phyloP scores from a whole-genome alignment of 2,888 invertebrate species.

The Matsumyia berberina region DNA sequence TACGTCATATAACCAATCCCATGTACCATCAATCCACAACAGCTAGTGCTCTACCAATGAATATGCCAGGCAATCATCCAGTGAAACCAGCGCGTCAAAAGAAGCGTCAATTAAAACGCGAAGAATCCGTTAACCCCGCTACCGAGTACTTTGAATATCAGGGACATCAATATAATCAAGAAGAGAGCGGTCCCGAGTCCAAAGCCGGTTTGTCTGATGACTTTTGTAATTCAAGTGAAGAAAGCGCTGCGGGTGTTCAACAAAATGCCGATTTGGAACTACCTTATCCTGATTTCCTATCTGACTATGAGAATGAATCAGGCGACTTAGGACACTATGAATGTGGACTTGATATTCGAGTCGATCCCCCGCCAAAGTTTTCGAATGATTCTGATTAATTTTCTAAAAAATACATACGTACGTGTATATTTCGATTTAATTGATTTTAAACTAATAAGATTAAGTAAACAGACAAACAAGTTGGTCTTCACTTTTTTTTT shows the following conservation, averaged over 20 bases:
- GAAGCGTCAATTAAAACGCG: conserved; percentile 83
- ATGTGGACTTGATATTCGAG: conserved; percentile 91
- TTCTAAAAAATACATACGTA: conserved; percentile 62
- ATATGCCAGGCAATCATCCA: conserved; percentile 81
- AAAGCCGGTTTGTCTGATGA: conserved; percentile 83
- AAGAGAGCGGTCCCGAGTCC: conserved; percentile 83
- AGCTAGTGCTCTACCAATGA: conserved; percentile 78
- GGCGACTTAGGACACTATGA: conserved; percentile 88
- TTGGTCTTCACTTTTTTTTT: conserved; percentile 4
- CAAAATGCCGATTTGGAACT: conserved; percentile 84
- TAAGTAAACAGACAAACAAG: conserved; percentile 12
- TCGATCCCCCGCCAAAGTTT: conserved; percentile 91
- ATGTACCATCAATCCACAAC: conserved; percentile 79
- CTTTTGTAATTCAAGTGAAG: conserved; percentile 84
- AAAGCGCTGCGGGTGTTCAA: conserved; percentile 78
- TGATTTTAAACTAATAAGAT: conserved; percentile 7
- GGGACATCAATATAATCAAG: conserved; percentile 80
- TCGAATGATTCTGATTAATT: conserved; percentile 89
- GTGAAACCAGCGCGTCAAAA: conserved; percentile 84
- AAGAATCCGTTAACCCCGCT: conserved; percentile 80
- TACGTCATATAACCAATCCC: conserved; percentile 85
- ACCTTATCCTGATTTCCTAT: conserved; percentile 84
- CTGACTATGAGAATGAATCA: conserved; percentile 86
- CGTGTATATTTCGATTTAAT: conserved; percentile 8
- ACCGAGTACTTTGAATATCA: conserved; percentile 77